These are phyloP conservation scores for Euphydryas editha DNA, from an alignment of 2,888 invertebrate genomes.

Conservation along the genomic window DNA sequence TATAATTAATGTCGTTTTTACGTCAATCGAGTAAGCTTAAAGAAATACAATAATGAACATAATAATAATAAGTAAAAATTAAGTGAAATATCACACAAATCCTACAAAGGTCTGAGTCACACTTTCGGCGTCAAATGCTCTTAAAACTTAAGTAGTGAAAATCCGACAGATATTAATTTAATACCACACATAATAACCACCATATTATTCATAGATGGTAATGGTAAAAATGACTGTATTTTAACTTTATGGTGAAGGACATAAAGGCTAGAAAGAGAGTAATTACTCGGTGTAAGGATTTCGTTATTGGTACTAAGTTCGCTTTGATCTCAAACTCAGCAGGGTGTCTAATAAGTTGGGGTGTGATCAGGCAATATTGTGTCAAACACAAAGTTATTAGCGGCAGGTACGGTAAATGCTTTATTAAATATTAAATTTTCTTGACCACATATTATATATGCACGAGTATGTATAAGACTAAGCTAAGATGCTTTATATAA, in stretches of 20 bases:
- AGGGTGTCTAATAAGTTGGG: slow-evolving; percentile 57
- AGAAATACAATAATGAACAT: too few relatives aligned
- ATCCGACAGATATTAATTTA: slow-evolving; percentile 73
- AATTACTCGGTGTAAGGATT: slow-evolving; percentile 17
- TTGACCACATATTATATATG: too few relatives aligned
- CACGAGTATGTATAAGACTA: neutral
- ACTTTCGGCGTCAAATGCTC: slow-evolving; percentile 72
- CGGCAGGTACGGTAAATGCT: neutral
- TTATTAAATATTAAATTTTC: neutral
- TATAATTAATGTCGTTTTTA: too few relatives aligned
- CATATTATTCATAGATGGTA: slow-evolving; percentile 13
- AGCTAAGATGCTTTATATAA: neutral
- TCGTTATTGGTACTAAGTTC: slow-evolving; percentile 46
- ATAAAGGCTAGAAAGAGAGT: slow-evolving; percentile 12
- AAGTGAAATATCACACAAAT: slow-evolving; percentile 48
- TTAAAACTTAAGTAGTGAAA: slow-evolving; percentile 63
- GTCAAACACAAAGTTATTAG: slow-evolving; percentile 25
- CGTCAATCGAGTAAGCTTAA: too few relatives aligned
- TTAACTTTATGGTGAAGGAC: slow-evolving; percentile 29
- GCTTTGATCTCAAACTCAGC: slow-evolving; percentile 69
- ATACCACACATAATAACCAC: slow-evolving; percentile 48
- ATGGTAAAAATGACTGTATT: slow-evolving; percentile 14
- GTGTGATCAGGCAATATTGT: slow-evolving; percentile 52
- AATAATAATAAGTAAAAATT: slow-evolving; percentile 7
- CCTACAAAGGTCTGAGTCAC: slow-evolving; percentile 65